Base-by-base conservation (phyloP, 2,113 vertebrate species). In the Anser brachyrhynchus region DNA sequence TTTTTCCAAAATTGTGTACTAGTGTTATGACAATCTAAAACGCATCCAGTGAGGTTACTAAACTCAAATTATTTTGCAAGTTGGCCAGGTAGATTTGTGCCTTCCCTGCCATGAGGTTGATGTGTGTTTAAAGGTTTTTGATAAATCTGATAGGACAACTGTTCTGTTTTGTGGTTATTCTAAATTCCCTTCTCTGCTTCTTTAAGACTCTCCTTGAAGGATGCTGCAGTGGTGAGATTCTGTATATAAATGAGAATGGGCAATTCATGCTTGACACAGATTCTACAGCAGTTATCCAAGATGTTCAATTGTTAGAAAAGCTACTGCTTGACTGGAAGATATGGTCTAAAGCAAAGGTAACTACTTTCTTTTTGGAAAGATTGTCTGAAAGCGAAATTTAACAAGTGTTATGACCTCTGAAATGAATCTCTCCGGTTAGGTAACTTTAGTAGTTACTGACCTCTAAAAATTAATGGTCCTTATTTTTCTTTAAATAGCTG, bases 271-370 rank as follows among this genome's bases (percentile, higher is more conserved):
- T 99, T 93, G 98, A 99, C 77, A 62, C 96, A 0, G 98, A 99
- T 87, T 98, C 99, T 43, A 96, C 90, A 52, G 98, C 98, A 33
- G 98, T 99, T 93, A 99, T 99, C 39, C 99, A 99, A 93, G 99
- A 99, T 87, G 98, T 99, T 87, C 97, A 97, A 3, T 97, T 99
- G 54, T 95, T 99, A 49, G 99, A 99, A 92, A 98, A 99, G 44
- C 78, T 99, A 10, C 95, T 99, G 69, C 97, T 99, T 92, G 99
- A 99, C 97, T 99, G 99, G 99, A 99, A 99, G 97, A 98, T 99
- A 96, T 99, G 99, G 99, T 98, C 98, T 94, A 99, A 99, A 95
- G 99, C 98, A 72, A 98, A 99, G 98, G 99, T 98, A 97, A 92
- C 66, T 78, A 15, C 17, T 81, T 66, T n/a, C 25, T 72, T 69